Percentiles rank a stretch among this genome's conserved stretches.
phyloP scores from a whole-genome alignment of 2,113 vertebrate species.

The Rhodinocichla rosea region DNA sequence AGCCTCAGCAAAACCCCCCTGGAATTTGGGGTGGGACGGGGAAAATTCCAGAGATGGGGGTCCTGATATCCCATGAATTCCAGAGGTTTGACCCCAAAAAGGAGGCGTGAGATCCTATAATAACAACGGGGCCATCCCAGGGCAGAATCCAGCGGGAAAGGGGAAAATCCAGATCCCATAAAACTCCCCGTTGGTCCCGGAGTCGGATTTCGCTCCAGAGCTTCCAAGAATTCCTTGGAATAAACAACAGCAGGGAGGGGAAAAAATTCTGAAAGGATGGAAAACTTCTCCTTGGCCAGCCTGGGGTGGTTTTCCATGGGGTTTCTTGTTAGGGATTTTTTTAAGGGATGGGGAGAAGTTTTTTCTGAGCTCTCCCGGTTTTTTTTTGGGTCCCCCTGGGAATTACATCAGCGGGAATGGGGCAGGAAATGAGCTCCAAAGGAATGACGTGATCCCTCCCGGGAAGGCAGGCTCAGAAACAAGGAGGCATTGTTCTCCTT shows the following conservation, averaged over 20 bases:
- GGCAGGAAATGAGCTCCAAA: conserved; percentile 53
- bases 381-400: background rate
- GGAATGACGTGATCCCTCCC: conserved; percentile 58
- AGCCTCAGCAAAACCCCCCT: background rate
- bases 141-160: background rate
- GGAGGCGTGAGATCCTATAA: background rate
- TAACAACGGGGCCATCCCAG: background rate
- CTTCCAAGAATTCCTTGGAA: conserved; percentile 3
- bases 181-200: background rate
- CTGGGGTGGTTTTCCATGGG: background rate
- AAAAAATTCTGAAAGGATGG: background rate
- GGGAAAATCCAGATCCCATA: background rate
- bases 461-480: conserved; percentile 37
- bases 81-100: background rate
- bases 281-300: background rate
- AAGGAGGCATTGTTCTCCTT: conserved; percentile 64
- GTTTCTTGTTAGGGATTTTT: background rate
- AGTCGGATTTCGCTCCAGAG: background rate
- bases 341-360: background rate
- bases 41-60: background rate
- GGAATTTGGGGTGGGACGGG: background rate
- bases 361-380: background rate
- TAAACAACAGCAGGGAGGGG: background rate
- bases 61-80: background rate
- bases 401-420: conserved; percentile 59